Evolutionary conservation across 1,140 invertebrate species (phyloP), one percentile per base, ranked within the genome.

Genomic region (Bicyclus anynana): DNA sequence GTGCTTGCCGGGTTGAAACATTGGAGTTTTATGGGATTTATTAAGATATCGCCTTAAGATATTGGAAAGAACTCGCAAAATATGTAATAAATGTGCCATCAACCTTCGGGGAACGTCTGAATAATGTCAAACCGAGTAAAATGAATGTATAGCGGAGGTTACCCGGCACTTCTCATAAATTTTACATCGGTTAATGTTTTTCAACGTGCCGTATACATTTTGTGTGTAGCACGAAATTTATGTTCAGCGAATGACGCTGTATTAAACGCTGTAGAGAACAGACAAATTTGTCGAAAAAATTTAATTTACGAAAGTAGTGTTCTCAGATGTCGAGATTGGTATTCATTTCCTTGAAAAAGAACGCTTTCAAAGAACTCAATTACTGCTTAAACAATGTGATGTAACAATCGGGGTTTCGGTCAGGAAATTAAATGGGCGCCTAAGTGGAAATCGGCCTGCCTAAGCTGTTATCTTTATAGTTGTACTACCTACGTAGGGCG

Each of bases 21-120:
- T 83, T 85, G 74, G 70, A 85, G 72, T 84, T 84, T 84, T 85
- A 84, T 84, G 64, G 74, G 80, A 86, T 85, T 86, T 88, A 88
- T 84, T 82, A 86, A 86, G 82, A 88, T 84, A 86, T 84, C 69
- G 69, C 71, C 56, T 68, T 71, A 73, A 74, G 69, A 74, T 84
- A 85, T 85, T 77, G 80, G 67, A 77, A 78, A 73, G 56, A 74
- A 73, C 65, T 75, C 61, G 65, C 59, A 53, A 69, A 74, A 72
- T 63, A 64, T 65, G 51, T 69, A 68, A 78, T 75, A 77, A 75
- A 69, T 62, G 62, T 68, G 64, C 40, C 40, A 44, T 20, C 40
- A 44, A 55, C 46, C 58, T 60, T 62, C 3, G 21, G 16, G 37
- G 21, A 38, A 35, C 13, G 35, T 44, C 47, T 57, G 46, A 37